A percentile compares a stretch with the other conserved stretches of the same genome.
These are phyloP conservation scores for Rhinatrema bivittatum DNA, from an alignment of 2,797 vertebrate genomes.

Conservation along the genomic window DNA sequence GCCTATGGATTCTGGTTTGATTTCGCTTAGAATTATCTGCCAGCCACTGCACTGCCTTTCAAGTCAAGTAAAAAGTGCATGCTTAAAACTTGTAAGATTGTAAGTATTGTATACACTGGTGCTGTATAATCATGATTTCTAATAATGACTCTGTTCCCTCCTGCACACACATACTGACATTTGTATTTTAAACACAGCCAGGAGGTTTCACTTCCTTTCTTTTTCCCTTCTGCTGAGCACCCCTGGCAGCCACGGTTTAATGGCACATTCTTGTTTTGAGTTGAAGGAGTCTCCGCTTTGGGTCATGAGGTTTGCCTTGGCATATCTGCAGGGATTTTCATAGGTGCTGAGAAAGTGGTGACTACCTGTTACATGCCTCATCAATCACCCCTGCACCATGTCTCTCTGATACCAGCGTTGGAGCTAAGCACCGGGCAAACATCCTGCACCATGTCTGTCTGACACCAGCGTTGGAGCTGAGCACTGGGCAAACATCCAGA, in stretches of 20 bases:
- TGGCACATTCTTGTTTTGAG: background rate
- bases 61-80: too few species aligned
- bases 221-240: background rate
- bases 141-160: background rate
- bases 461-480: too few species aligned
- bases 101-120: too few species aligned
- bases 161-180: too few species aligned
- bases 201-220: too few species aligned
- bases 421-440: conserved; percentile 7
- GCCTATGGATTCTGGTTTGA: too few species aligned
- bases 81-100: too few species aligned
- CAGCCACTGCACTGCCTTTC: too few species aligned
- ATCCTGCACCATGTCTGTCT: conserved; percentile 10
- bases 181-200: background rate
- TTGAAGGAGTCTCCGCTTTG: background rate
- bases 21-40: too few species aligned
- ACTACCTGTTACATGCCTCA: background rate
- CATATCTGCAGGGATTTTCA: conserved; percentile 7
- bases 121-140: too few species aligned
- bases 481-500: conserved; percentile 9
- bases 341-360: conserved; percentile 1
- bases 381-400: conserved; percentile 5
- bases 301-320: too few species aligned
- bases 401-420: conserved; percentile 8
- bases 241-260: background rate